Percentiles rank a stretch among this genome's conserved stretches.
phyloP scores from a whole-genome alignment of 2,113 vertebrate genomes.

The Holacanthus passer region DNA sequence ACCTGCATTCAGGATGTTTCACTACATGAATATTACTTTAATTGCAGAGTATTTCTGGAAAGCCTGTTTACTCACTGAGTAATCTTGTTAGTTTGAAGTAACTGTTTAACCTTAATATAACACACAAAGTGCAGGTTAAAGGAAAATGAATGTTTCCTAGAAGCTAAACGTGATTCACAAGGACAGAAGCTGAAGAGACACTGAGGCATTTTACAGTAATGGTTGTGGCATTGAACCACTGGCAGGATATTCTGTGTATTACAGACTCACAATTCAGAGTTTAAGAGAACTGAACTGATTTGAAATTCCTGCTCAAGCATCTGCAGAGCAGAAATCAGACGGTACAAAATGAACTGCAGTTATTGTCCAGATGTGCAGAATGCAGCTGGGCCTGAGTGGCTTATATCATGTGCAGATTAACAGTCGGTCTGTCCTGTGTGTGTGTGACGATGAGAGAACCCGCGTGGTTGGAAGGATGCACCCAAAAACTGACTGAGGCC shows the following conservation, averaged over 20 bases:
- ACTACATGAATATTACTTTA: too few relatives aligned
- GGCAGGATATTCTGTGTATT: background rate
- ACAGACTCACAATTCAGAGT: background rate
- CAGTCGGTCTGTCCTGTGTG: conserved; percentile 7
- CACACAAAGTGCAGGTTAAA: background rate
- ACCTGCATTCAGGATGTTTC: too few relatives aligned
- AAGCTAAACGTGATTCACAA: background rate
- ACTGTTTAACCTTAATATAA: background rate
- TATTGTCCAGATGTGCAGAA: conserved; percentile 13
- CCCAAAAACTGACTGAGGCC: too few relatives aligned
- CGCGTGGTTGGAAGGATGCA: background rate
- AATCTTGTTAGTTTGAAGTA: background rate
- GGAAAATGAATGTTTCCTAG: background rate
- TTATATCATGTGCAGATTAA: conserved; percentile 24
- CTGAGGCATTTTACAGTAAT: background rate
- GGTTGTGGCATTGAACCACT: background rate
- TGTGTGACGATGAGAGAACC: background rate
- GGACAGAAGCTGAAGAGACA: background rate
- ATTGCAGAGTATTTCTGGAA: background rate
- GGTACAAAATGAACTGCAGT: background rate
- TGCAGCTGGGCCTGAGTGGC: background rate
- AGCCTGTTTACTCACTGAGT: background rate
- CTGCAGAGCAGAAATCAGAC: background rate
- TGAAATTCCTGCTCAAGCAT: background rate
- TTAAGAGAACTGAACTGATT: background rate